These are phyloP conservation scores for Zosterops pallidus DNA, from an alignment of 2,113 vertebrate species.

Conservation along the genomic window DNA sequence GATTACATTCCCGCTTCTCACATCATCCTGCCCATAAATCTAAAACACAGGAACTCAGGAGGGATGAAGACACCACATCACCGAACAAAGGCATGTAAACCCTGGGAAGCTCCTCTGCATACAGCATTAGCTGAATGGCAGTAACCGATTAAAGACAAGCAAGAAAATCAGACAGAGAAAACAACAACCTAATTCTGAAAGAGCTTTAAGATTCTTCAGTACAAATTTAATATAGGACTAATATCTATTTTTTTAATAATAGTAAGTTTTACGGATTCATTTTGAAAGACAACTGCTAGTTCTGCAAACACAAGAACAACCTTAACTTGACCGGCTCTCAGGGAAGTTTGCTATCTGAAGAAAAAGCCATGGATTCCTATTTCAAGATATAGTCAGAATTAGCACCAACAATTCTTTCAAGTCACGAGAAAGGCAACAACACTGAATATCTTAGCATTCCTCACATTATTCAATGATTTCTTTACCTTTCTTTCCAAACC, in stretches of 20 bases:
- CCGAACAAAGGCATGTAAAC: neutral
- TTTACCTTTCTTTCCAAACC: neutral
- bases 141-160: neutral
- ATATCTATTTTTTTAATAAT: neutral
- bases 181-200: neutral
- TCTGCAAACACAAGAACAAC: neutral
- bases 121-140: neutral
- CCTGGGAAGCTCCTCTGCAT: neutral
- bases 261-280: neutral
- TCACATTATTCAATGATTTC: neutral
- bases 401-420: neutral
- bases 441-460: neutral
- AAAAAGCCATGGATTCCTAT: neutral
- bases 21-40: constrained; percentile 67
- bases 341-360: neutral
- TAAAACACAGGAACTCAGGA: constrained; percentile 62
- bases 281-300: neutral
- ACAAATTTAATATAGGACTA: neutral
- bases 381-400: neutral
- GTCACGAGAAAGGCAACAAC: neutral
- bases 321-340: neutral
- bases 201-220: neutral
- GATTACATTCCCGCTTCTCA: constrained; percentile 63
- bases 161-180: neutral
- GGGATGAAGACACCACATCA: constrained; percentile 27